A percentile compares a stretch with the other conserved stretches of the same genome.
Conservation (phyloP, 2,113 vertebrate species). For the Maylandia zebra region DNA sequence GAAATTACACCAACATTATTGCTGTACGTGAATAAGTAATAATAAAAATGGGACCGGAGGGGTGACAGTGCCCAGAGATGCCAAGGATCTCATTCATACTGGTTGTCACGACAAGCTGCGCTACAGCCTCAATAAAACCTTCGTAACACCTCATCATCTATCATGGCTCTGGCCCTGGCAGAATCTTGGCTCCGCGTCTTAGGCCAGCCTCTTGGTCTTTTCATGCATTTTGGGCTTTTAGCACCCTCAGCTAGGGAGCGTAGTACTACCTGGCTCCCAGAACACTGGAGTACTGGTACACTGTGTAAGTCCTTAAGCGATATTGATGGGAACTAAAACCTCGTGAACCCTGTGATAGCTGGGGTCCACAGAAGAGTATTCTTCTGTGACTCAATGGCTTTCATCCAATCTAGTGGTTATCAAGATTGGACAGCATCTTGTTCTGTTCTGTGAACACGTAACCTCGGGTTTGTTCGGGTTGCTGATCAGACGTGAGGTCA, state of each 20-base stretch:
- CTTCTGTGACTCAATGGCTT: neutral
- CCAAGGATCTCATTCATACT: conserved; percentile 39
- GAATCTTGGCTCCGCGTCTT: conserved; percentile 17
- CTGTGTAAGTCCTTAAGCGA: conserved; percentile 9
- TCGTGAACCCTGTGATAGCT: conserved; percentile 3
- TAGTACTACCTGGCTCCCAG: neutral
- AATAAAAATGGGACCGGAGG: conserved; percentile 19
- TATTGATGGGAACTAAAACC: conserved; percentile 27
- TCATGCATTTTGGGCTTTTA: neutral
- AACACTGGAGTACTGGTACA: neutral
- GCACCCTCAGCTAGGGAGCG: neutral
- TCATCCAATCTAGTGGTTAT: conserved; percentile 28
- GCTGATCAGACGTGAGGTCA: conserved; percentile 24
- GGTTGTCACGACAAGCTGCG: conserved; percentile 22
- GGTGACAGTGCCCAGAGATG: conserved; percentile 1
- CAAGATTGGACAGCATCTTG: neutral
- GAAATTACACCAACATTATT: conserved; percentile 38
- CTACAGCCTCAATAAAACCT: conserved; percentile 37
- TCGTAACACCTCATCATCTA: conserved; percentile 26
- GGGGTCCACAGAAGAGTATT: neutral
- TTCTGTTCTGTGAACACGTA: neutral
- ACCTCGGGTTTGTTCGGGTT: conserved; percentile 14
- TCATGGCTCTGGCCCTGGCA: conserved; percentile 34
- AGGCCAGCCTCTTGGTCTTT: neutral
- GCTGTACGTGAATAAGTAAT: conserved; percentile 37